phyloP scores from a whole-genome alignment of 30 jellyfish, hydroid and myxozoan genomes.

The Cassiopea xamachana region DNA sequence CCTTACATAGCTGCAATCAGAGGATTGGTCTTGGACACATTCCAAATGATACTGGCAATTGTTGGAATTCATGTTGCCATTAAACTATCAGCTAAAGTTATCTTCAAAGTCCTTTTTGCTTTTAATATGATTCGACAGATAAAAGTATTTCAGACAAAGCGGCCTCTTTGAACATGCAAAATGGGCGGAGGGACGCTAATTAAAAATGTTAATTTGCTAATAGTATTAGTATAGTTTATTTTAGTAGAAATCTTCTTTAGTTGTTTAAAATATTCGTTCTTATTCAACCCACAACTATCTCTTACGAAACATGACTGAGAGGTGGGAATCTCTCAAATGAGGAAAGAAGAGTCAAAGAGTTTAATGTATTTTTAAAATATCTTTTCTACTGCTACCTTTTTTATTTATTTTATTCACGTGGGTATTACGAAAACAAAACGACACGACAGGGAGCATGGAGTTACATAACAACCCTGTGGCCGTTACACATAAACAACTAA shows the following conservation, averaged over 20 bases:
- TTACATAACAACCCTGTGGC: too few relatives aligned
- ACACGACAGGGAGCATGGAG: too few relatives aligned
- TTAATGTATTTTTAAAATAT: too few relatives aligned
- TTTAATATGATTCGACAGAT: constrained; percentile 63
- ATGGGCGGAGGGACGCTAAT: not conserved
- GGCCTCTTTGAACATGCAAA: constrained; percentile 13
- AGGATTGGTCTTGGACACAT: constrained; percentile 51
- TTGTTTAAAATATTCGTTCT: too few relatives aligned
- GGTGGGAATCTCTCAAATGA: too few relatives aligned
- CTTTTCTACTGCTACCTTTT: too few relatives aligned
- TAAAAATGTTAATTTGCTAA: not conserved
- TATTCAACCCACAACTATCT: too few relatives aligned
- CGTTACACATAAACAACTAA: too few relatives aligned
- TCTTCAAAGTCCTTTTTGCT: constrained; percentile 6
- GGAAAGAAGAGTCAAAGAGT: too few relatives aligned
- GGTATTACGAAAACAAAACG: too few relatives aligned
- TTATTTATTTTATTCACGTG: too few relatives aligned
- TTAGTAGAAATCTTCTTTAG: not conserved
- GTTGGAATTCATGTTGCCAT: constrained; percentile 38
- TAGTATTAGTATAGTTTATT: not conserved
- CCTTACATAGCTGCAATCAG: constrained; percentile 54
- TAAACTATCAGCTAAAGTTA: not conserved
- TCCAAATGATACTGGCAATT: constrained; percentile 24
- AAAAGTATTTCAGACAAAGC: constrained; percentile 43
- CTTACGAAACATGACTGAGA: too few relatives aligned